Conservation (phyloP, 2,797 vertebrate genomes). For the Chromobotia macracanthus region DNA sequence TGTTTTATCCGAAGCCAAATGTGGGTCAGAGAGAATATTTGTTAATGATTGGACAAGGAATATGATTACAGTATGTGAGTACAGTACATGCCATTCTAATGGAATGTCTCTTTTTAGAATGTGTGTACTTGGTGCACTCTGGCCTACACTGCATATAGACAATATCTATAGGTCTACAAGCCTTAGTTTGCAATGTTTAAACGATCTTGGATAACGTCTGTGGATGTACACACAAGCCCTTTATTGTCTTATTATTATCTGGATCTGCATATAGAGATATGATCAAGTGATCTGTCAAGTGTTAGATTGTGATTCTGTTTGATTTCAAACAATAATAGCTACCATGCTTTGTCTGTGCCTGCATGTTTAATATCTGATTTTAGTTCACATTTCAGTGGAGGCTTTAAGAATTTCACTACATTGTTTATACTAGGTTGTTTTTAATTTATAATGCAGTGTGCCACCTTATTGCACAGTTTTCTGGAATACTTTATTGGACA, state of each 20-base stretch:
- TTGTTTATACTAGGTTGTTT: not conserved
- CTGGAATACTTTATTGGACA: not conserved
- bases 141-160: not conserved
- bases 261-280: conserved; percentile 23
- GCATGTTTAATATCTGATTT: conserved; percentile 27
- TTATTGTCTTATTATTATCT: conserved; percentile 26
- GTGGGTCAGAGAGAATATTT: conserved; percentile 33
- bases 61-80: conserved; percentile 31
- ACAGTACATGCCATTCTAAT: not conserved
- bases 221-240: conserved; percentile 3
- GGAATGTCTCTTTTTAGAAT: conserved; percentile 13
- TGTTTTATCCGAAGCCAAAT: conserved; percentile 24
- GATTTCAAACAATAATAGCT: conserved; percentile 9
- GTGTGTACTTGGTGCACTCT: conserved; percentile 15
- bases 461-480: not conserved
- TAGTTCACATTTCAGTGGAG: conserved; percentile 23
- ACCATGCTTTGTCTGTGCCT: conserved; percentile 34
- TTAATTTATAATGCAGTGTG: not conserved
- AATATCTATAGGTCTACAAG: not conserved
- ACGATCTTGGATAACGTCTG: not conserved
- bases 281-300: conserved; percentile 17
- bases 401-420: not conserved
- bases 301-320: conserved; percentile 11
- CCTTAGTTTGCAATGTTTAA: not conserved
- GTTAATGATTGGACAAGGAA: conserved; percentile 47